A percentile compares a stretch with the other conserved stretches of the same genome.
Evolutionary conservation across 2,113 vertebrate species (phyloP).

Genomic region (Scytalopus superciliaris): DNA sequence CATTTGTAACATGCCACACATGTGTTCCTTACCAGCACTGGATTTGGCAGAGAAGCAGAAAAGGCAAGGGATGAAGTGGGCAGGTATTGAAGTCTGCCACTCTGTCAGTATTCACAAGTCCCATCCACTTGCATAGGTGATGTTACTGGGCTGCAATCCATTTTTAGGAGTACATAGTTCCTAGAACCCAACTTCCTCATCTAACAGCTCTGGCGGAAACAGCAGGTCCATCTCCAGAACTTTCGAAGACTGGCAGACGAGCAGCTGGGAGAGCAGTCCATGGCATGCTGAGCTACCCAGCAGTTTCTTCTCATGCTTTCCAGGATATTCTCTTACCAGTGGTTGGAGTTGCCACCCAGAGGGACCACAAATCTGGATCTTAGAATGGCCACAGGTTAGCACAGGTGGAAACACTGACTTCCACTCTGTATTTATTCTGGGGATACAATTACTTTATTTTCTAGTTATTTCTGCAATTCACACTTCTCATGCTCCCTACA

Average conservation of each 20-base stretch:
- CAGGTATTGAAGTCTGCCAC: background rate
- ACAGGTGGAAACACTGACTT: background rate
- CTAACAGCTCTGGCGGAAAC: background rate
- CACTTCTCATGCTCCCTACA: background rate
- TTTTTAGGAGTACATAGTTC: background rate
- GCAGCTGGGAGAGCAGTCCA: background rate
- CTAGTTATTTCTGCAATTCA: background rate
- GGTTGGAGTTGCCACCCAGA: background rate
- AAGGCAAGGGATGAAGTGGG: background rate
- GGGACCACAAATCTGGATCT: background rate
- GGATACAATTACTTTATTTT: background rate
- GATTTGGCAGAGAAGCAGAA: background rate
- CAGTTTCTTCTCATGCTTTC: rapidly evolving
- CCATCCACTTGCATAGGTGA: background rate
- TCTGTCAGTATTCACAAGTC: background rate
- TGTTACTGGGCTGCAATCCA: background rate
- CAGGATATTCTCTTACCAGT: background rate
- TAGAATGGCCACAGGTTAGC: background rate
- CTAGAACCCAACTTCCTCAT: background rate
- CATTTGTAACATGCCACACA: background rate
- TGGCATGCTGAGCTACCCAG: background rate
- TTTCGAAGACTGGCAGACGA: background rate
- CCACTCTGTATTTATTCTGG: background rate
- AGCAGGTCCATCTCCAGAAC: background rate
- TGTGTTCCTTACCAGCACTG: background rate